These are phyloP conservation scores for Conomelus anceps DNA, from an alignment of 2,888 invertebrate genomes.

Conservation along the genomic window DNA sequence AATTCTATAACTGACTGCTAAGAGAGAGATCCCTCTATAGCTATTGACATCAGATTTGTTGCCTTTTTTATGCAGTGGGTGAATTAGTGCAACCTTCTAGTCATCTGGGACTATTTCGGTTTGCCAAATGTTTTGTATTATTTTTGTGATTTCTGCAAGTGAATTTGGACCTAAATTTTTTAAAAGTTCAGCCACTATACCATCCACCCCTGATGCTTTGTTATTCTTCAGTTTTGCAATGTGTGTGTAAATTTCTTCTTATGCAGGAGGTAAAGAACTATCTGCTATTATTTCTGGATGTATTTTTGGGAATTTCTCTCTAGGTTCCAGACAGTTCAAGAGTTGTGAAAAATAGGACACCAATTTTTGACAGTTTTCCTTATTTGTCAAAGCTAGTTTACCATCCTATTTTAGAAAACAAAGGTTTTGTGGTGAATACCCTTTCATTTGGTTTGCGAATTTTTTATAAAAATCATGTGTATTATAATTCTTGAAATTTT, in stretches of 20 bases:
- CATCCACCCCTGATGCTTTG: slow-evolving; percentile 21
- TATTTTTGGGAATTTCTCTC: slow-evolving; percentile 6
- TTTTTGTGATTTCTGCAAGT: slow-evolving; percentile 5
- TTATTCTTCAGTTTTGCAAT: slow-evolving; percentile 14
- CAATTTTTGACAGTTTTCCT: not conserved
- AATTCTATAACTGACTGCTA: slow-evolving; percentile 5
- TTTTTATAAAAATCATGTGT: not conserved
- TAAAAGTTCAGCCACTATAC: slow-evolving; percentile 23
- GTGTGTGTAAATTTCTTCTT: slow-evolving; percentile 1
- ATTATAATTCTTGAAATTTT: no score
- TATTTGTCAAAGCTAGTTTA: no score
- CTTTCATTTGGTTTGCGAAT: not conserved
- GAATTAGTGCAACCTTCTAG: slow-evolving; percentile 22
- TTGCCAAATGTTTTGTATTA: slow-evolving; percentile 19
- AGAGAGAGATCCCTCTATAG: no score
- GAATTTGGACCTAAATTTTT: slow-evolving; percentile 16
- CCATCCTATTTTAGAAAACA: not conserved
- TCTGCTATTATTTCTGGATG: not conserved
- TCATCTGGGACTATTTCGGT: no score
- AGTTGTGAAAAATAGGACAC: not conserved
- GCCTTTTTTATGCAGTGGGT: no score
- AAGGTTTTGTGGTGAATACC: no score
- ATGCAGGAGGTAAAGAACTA: not conserved
- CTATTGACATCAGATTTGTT: no score
- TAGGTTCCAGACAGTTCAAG: not conserved